These are phyloP conservation scores for Berghia stephanieae DNA, from an alignment of 1,140 invertebrate species.

Conservation along the genomic window DNA sequence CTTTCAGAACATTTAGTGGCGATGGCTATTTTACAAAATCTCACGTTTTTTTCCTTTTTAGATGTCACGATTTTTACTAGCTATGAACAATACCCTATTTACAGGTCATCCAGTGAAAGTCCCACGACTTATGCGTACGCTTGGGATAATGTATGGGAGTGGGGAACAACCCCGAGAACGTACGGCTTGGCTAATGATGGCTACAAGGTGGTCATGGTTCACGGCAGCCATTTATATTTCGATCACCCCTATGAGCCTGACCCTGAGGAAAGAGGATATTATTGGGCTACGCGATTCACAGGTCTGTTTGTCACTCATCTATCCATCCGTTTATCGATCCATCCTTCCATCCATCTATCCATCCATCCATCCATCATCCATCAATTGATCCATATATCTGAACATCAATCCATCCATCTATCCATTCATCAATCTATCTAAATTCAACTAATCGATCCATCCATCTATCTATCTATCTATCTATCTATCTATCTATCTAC, in stretches of 20 bases:
- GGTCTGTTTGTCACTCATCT: slow-evolving; percentile 17
- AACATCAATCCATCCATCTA: no score
- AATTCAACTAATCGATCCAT: no score
- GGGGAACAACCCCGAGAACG: slow-evolving; percentile 46
- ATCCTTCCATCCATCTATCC: no score
- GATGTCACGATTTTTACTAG: background rate
- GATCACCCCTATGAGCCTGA: slow-evolving; percentile 64
- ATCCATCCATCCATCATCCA: no score
- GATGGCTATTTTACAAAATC: background rate
- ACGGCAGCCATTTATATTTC: slow-evolving; percentile 60
- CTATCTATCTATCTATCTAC: no score
- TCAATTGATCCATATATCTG: no score
- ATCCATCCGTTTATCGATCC: no score
- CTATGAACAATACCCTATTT: background rate
- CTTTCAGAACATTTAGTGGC: no score
- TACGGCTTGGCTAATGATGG: slow-evolving; percentile 56
- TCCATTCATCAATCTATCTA: no score
- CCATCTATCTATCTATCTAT: no score
- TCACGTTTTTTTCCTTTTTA: background rate
- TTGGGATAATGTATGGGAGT: slow-evolving; percentile 62
- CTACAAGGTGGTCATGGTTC: slow-evolving; percentile 61
- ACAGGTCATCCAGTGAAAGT: slow-evolving; percentile 9
- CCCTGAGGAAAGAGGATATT: slow-evolving; percentile 58
- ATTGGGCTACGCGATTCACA: slow-evolving; percentile 56
- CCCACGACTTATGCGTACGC: slow-evolving; percentile 39